These are phyloP conservation scores for Coenonympha glycerion DNA, from an alignment of 2,888 invertebrate species.

Conservation along the genomic window DNA sequence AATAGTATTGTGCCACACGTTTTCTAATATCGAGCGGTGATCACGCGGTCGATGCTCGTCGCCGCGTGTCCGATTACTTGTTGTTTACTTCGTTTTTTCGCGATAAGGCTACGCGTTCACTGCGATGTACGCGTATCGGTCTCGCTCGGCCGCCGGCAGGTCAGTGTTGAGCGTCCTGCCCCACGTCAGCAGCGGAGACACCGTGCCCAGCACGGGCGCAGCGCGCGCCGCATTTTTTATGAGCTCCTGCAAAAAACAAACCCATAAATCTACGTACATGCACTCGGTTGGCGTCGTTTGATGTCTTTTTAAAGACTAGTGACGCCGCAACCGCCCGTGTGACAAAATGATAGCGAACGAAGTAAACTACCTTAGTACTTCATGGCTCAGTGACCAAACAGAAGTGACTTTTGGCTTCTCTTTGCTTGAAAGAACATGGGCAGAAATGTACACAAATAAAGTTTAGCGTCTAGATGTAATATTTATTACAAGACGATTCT, in stretches of 20 bases:
- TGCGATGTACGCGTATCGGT: slow-evolving; percentile 56
- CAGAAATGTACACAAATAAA: too few relatives aligned
- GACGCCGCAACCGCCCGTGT: too few relatives aligned
- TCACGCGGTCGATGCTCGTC: slow-evolving; percentile 14
- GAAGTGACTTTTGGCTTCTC: too few relatives aligned
- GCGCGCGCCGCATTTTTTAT: slow-evolving; percentile 64
- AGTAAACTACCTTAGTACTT: too few relatives aligned
- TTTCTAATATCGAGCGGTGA: slow-evolving; percentile 4
- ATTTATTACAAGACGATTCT: too few relatives aligned
- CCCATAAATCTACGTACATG: background rate
- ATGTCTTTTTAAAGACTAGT: too few relatives aligned
- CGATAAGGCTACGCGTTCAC: slow-evolving; percentile 28
- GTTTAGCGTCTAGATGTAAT: too few relatives aligned
- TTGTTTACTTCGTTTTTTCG: slow-evolving; percentile 11
- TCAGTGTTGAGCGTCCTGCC: slow-evolving; percentile 69
- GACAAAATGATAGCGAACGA: too few relatives aligned
- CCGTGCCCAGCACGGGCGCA: slow-evolving; percentile 71
- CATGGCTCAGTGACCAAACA: too few relatives aligned
- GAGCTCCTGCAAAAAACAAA: slow-evolving; percentile 46
- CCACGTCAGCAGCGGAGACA: slow-evolving; percentile 69
- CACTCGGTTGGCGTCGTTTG: too few relatives aligned
- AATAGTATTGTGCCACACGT: background rate
- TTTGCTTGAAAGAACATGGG: too few relatives aligned
- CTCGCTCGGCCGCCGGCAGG: slow-evolving; percentile 48
- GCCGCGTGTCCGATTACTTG: background rate